Base-by-base conservation (phyloP, 2,888 invertebrate genomes). In the Cephalotes varians region DNA sequence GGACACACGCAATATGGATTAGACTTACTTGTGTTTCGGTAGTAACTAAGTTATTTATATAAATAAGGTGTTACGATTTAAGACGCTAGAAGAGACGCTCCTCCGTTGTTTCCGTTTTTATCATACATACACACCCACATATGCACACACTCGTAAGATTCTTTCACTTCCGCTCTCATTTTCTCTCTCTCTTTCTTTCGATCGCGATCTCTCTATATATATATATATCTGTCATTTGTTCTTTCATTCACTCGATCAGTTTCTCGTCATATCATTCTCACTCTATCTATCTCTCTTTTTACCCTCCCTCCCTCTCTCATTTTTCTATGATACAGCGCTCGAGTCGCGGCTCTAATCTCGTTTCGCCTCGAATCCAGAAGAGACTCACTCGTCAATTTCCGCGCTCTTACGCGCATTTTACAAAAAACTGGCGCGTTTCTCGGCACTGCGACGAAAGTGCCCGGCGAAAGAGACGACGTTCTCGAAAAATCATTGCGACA, bases 41-140 rank as follows among this genome's bases (percentile, higher is more conserved):
- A 93, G 92, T 93, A 93, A 92, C 93, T 93, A 92, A 92, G 91
- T 92, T 90, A 92, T 92, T 91, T 91, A 92, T 94, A 94, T 93
- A 94, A 94, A 94, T 94, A 93, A 93, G 92, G 88, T 93, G 92
- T 93, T 94, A 93, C 91, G 87, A 87, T 92, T 92, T 93, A 92
- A 91, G 92, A 93, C 91, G 91, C 91, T 91, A 91, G 90, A 89
- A 91, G 90, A 85, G 83, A 88, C n/a, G n/a, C 81, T 81, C 74
- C 60, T 83, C 85, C 72, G 21, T 79, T 51, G 73, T 69, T 65
- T 58, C 80, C 69, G 73, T 81, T 44, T 65, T 40, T 62, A 37
- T n/a, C 56, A 2, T 51, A 51, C 51, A 51, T 31, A 69, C 31
- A 25, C 80, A 47, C 51, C 2, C 56, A 15, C 47, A 21, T 47